phyloP scores from a whole-genome alignment of 1,140 invertebrate species.

The Pseudomyrmex gracilis region DNA sequence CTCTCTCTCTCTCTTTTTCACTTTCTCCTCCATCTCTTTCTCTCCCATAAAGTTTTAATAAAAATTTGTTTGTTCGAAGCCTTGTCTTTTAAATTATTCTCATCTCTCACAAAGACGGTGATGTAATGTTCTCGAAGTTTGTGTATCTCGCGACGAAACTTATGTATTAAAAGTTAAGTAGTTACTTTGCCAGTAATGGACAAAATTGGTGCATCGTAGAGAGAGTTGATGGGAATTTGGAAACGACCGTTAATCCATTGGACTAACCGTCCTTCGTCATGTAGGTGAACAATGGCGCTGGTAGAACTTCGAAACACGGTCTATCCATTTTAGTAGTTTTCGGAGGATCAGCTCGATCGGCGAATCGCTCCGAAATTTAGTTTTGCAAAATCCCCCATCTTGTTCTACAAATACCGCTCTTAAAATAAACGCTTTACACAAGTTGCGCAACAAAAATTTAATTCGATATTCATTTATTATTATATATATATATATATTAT shows the following conservation, averaged over 20 bases:
- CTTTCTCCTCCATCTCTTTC: background rate
- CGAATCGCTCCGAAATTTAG: conserved; percentile 25
- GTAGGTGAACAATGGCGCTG: conserved; percentile 37
- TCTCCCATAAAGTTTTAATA: conserved; percentile 4
- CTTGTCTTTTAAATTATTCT: conserved; percentile 2
- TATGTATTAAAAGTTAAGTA: conserved; percentile 55
- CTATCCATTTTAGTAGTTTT: conserved; percentile 57
- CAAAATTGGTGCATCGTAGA: conserved; percentile 19
- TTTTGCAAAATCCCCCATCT: conserved; percentile 8
- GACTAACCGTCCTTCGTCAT: conserved; percentile 31
- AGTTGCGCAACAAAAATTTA: too few species aligned
- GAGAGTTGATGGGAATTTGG: conserved; percentile 52
- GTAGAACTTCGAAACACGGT: conserved; percentile 61
- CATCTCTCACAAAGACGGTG: background rate
- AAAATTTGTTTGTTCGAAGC: conserved; percentile 19
- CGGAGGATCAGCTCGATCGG: conserved; percentile 36
- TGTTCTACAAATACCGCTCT: conserved; percentile 1
- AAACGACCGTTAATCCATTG: conserved; percentile 60
- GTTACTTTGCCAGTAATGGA: conserved; percentile 46
- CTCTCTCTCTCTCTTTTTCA: background rate
- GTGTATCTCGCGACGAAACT: conserved; percentile 19
- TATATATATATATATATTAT: too few species aligned
- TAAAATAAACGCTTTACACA: background rate
- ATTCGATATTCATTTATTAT: too few species aligned
- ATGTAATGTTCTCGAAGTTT: conserved; percentile 19